Evolutionary conservation across 2,888 invertebrate genomes (phyloP).

Genomic region (Andrena flavipes): DNA sequence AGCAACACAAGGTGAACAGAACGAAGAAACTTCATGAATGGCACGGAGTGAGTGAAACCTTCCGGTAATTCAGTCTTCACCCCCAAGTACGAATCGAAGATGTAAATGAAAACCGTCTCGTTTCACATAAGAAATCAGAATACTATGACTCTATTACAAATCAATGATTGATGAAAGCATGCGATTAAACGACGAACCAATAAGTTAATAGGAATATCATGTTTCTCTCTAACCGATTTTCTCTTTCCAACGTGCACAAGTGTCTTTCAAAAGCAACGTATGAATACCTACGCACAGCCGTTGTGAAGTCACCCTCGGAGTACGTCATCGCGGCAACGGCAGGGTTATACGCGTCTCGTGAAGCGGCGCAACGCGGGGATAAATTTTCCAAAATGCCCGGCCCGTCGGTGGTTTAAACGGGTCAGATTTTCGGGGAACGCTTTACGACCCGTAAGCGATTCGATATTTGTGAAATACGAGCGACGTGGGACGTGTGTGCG

Average conservation of each 20-base stretch:
- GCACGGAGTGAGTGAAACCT: too few species aligned
- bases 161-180: conserved; percentile 2
- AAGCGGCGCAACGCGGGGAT: conserved; percentile 46
- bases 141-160: neutral
- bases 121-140: too few species aligned
- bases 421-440: conserved; percentile 59
- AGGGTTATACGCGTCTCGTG: conserved; percentile 38
- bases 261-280: too few species aligned
- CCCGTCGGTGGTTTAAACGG: conserved; percentile 49
- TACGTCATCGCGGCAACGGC: conserved; percentile 29
- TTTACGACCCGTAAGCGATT: conserved; percentile 67
- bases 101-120: too few species aligned
- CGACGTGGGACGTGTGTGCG: conserved; percentile 48
- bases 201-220: neutral
- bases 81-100: too few species aligned
- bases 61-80: too few species aligned
- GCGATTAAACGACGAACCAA: neutral
- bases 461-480: conserved; percentile 71
- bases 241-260: too few species aligned
- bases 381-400: conserved; percentile 61
- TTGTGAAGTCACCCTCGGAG: conserved; percentile 14
- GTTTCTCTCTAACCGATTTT: too few species aligned
- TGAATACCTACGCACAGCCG: neutral
- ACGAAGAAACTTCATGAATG: too few species aligned
- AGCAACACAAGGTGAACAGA: too few species aligned